These are phyloP conservation scores for Opisthocomus hoazin DNA, from an alignment of 2,113 vertebrate species.

Conservation along the genomic window DNA sequence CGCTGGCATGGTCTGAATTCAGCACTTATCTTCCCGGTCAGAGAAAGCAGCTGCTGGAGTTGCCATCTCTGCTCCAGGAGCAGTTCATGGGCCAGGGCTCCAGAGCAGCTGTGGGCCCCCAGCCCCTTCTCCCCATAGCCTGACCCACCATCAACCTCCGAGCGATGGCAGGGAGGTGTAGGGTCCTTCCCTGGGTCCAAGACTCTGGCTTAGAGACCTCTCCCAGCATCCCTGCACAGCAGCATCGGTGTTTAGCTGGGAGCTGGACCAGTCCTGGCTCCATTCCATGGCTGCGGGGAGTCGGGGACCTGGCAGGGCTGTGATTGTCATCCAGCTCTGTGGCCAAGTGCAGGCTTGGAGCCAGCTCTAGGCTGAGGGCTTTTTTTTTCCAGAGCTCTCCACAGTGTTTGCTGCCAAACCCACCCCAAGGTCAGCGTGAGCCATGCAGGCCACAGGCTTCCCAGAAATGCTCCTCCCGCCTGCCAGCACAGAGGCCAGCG, in stretches of 20 bases:
- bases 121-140: background rate
- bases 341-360: background rate
- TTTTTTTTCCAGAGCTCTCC: background rate
- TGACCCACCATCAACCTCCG: background rate
- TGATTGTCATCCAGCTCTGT: background rate
- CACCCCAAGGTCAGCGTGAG: constrained; percentile 9
- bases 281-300: background rate
- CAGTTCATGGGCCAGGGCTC: background rate
- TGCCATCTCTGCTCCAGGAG: background rate
- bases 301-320: rapidly evolving
- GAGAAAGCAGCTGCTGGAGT: background rate
- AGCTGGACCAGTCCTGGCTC: background rate
- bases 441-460: background rate
- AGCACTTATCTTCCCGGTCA: background rate
- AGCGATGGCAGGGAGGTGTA: background rate
- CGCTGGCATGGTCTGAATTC: background rate
- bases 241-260: too few species aligned
- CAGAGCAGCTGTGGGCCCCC: background rate
- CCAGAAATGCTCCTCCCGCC: background rate
- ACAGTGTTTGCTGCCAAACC: background rate
- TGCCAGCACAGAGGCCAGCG: background rate
- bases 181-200: too few species aligned
- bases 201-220: background rate
- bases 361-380: background rate
- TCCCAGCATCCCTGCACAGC: background rate